Evolutionary conservation across 1,140 invertebrate genomes (phyloP).

Genomic region (Mamestra configurata): DNA sequence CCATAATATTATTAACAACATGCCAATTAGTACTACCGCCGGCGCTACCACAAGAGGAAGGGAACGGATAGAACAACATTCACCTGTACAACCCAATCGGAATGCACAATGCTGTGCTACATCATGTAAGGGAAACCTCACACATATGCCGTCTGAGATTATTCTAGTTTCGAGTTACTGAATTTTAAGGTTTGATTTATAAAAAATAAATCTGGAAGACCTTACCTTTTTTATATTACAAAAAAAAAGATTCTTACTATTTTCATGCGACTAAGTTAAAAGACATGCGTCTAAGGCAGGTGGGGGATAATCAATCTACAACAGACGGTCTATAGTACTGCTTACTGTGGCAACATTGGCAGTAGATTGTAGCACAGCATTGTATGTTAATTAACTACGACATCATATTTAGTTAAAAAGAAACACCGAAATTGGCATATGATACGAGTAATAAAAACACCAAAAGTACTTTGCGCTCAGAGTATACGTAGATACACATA

Average conservation of each 20-base stretch:
- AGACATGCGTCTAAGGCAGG: conserved; percentile 45
- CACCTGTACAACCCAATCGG: conserved; percentile 70
- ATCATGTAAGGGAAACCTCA: conserved; percentile 70
- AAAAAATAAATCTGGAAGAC: background rate
- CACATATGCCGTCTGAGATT: conserved; percentile 71
- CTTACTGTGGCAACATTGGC: conserved; percentile 33
- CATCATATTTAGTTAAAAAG: conserved; percentile 43
- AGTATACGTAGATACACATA: background rate
- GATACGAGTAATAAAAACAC: conserved; percentile 22
- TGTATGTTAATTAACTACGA: conserved; percentile 53
- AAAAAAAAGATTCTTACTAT: conserved; percentile 48
- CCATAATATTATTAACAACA: conserved; percentile 50
- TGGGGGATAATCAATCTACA: conserved; percentile 49
- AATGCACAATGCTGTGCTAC: conserved; percentile 86
- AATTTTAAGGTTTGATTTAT: conserved; percentile 21
- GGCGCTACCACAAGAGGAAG: conserved; percentile 46
- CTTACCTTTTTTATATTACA: conserved; percentile 49
- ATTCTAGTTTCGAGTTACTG: conserved; percentile 23
- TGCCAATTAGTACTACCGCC: conserved; percentile 47
- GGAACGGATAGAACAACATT: conserved; percentile 29
- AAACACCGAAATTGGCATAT: conserved; percentile 40
- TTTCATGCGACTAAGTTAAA: conserved; percentile 53
- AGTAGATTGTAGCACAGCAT: conserved; percentile 74
- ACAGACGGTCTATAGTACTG: conserved; percentile 49
- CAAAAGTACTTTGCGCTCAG: conserved; percentile 13